Percentiles rank a stretch among this genome's conserved stretches.
Conservation (phyloP, 2,113 vertebrate genomes). For the Menura novaehollandiae region DNA sequence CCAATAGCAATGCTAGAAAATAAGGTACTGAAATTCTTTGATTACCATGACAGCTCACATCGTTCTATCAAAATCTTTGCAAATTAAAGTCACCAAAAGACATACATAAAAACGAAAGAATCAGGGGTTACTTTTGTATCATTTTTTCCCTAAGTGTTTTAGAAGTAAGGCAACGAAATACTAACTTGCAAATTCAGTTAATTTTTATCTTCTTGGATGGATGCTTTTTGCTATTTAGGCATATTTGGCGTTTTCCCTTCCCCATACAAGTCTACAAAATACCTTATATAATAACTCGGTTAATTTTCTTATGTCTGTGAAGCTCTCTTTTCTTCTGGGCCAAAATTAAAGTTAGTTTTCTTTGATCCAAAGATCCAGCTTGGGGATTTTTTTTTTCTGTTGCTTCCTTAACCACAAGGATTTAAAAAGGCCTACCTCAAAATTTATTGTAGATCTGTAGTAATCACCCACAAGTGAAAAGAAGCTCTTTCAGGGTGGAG, state of each 20-base stretch:
- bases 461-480: background rate
- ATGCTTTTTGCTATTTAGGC: background rate
- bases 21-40: background rate
- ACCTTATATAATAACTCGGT: background rate
- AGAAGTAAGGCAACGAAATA: background rate
- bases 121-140: background rate
- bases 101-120: background rate
- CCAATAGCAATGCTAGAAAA: background rate
- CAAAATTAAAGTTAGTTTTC: background rate
- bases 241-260: background rate
- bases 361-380: background rate
- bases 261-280: background rate
- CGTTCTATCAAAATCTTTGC: background rate
- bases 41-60: background rate
- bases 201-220: background rate
- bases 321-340: background rate
- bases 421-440: background rate
- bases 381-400: background rate
- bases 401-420: background rate
- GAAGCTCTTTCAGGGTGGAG: background rate
- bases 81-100: background rate
- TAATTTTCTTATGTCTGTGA: background rate
- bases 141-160: background rate
- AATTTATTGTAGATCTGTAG: background rate
- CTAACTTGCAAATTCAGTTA: background rate